Conservation (phyloP, 2,888 invertebrate genomes). For the Kryphioiulus occultus region DNA sequence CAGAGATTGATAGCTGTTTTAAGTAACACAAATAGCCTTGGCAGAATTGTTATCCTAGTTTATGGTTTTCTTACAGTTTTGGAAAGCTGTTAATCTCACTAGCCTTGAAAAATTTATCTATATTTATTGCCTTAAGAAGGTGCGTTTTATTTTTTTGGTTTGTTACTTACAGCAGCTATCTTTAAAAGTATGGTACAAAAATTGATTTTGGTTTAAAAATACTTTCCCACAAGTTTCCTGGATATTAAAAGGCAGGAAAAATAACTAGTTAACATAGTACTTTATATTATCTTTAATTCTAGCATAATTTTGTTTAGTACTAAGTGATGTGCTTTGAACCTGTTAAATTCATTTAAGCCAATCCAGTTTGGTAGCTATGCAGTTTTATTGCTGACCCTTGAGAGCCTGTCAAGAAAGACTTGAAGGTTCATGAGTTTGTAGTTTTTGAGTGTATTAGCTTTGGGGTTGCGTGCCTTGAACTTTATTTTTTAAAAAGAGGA, state of each 20-base stretch:
- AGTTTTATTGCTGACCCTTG: conserved; percentile 6
- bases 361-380: conserved; percentile 25
- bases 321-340: neutral
- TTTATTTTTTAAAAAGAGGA: neutral
- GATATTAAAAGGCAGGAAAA: neutral
- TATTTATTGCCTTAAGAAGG: neutral
- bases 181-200: neutral
- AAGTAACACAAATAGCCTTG: neutral
- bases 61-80: neutral
- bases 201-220: neutral
- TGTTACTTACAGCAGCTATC: neutral
- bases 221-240: neutral
- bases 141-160: neutral
- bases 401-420: neutral
- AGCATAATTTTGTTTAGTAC: neutral
- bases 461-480: neutral
- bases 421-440: neutral
- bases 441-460: neutral
- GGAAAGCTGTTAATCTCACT: neutral
- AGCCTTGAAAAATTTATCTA: neutral
- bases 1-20: neutral
- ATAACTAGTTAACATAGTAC: neutral
- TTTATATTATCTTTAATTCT: neutral
- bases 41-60: neutral
- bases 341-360: neutral